Evolutionary conservation across 2,888 invertebrate genomes (phyloP), one percentile per base, ranked within the genome.

Genomic region (Molanna angustata): DNA sequence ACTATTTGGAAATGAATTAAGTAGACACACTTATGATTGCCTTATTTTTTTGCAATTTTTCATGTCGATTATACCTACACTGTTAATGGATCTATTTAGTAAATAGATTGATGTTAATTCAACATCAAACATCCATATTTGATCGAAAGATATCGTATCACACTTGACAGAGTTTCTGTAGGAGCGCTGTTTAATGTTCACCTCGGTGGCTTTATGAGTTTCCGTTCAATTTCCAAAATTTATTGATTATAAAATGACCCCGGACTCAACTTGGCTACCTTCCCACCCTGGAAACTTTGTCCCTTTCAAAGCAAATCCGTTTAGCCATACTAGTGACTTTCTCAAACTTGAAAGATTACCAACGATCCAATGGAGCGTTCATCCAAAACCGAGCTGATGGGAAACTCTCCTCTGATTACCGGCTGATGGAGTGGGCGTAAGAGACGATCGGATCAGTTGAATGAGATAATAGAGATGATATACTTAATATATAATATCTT

Each of bases 331-430:
- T 4, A 11, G 14, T 14, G 32, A 18, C 32, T 18, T 35, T n/a
- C 19, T 32, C 32, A 9, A 32, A 44, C 19, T 44, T 44, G 33
- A 44, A 44, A 44, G 44, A 44, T 44, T 44, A 44, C 44, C 32
- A 44, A 44, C 19, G 32, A 44, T 18, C 16, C 44, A 27, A 32
- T 32, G 27, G 18, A 18, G 16, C n/a, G 32, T 13, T 18, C 19
- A 20, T n/a, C 16, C 11, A 11, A 27, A 14, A 35, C 35, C 35
- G 35, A 35, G 13, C 11, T 35, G 35, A 35, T 35, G 35, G 13
- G 6, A 35, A 35, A 35, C 35, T 14, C 13, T 13, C 35, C 17
- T 17, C 16, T 17, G 16, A 11, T 17, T 17, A 16, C 17, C 4
- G 27, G 6, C 6, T 27, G 11, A 27, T 27, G 6, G 4, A 27